Conservation (phyloP, 2,888 invertebrate genomes). For the Mythimna ferrago region DNA sequence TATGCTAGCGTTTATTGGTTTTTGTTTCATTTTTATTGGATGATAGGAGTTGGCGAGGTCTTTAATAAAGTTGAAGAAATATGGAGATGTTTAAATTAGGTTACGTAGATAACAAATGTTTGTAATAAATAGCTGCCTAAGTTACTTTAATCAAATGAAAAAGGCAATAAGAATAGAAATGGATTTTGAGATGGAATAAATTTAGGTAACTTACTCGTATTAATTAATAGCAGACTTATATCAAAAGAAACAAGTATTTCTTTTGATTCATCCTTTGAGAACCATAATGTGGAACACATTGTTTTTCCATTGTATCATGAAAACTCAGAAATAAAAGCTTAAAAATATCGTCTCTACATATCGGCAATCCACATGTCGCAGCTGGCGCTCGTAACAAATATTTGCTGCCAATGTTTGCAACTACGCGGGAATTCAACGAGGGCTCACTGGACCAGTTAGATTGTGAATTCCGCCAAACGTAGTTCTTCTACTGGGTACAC, state of each 20-base stretch:
- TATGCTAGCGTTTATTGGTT: constrained; percentile 33
- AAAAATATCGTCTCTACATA: not conserved
- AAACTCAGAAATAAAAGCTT: constrained; percentile 6
- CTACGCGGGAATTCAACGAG: constrained; percentile 20
- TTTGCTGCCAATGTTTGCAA: constrained; percentile 30
- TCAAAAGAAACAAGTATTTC: no score
- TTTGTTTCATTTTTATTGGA: constrained; percentile 30
- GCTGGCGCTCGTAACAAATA: constrained; percentile 18
- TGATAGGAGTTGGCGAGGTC: not conserved
- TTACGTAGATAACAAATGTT: not conserved
- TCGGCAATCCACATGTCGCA: not conserved
- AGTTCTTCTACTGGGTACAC: not conserved
- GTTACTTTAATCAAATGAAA: not conserved
- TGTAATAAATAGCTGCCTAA: not conserved
- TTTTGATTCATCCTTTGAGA: no score
- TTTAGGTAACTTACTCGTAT: no score
- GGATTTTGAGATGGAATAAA: no score
- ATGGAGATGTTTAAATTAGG: constrained; percentile 5
- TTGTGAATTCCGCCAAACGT: not conserved
- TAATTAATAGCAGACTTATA: no score
- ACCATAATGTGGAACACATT: no score
- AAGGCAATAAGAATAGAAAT: no score
- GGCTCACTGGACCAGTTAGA: constrained; percentile 9
- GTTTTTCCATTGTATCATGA: not conserved
- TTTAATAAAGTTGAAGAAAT: constrained; percentile 5